Conservation (phyloP, 1,140 invertebrate genomes). For the Araneus ventricosus region DNA sequence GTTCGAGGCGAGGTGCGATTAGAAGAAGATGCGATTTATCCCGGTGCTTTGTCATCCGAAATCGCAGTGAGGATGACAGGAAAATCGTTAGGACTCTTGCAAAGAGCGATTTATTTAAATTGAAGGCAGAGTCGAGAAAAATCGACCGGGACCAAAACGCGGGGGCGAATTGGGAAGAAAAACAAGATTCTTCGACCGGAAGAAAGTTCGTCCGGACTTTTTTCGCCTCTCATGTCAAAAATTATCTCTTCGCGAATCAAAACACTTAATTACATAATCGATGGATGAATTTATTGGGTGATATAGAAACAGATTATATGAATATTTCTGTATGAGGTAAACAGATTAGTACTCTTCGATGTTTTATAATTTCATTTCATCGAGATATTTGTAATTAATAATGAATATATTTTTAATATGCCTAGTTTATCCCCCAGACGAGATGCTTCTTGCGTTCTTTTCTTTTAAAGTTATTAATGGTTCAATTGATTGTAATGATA, state of each 20-base stretch:
- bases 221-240: neutral
- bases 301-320: neutral
- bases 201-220: neutral
- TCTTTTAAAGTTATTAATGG: too few species aligned
- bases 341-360: too few species aligned
- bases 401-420: too few species aligned
- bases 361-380: too few species aligned
- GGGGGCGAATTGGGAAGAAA: neutral
- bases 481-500: too few species aligned
- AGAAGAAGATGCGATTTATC: neutral
- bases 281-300: neutral
- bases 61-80: neutral
- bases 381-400: too few species aligned
- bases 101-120: slow-evolving; percentile 26
- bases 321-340: too few species aligned
- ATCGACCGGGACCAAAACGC: neutral
- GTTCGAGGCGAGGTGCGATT: neutral
- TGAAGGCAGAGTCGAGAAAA: neutral
- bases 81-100: slow-evolving; percentile 13
- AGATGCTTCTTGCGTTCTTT: too few species aligned
- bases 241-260: neutral
- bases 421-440: too few species aligned
- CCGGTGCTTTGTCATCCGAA: neutral
- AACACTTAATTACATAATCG: neutral
- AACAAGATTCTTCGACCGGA: neutral